Base-by-base conservation (phyloP, 2,113 vertebrate species). In the Cheilinus undulatus region DNA sequence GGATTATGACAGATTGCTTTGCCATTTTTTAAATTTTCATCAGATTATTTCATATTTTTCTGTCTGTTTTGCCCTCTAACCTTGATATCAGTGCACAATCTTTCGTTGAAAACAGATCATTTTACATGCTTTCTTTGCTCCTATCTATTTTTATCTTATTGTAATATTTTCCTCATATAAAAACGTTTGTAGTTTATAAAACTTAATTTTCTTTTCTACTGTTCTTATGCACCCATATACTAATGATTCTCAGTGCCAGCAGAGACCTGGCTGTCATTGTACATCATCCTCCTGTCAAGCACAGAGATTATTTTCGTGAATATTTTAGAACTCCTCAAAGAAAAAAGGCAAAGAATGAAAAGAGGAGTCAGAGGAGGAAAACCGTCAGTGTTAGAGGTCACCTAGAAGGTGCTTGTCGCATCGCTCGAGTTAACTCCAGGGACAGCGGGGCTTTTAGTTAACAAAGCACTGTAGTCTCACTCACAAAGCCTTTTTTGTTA, bases 401-500 rank as follows among this genome's bases (percentile, higher is more conserved):
- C 27, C 27, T 30, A 53, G 60, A 90, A 73, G 89, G 80, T 79
- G 76, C 56, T 59, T 81, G 53, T 80, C 69, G 68, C 81, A 80
- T 78, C 57, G 45, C 67, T 77, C 56, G 85, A 80, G 73, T 84
- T 84, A 78, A 82, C 85, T 84, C 69, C 60, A 51, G 62, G 74
- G 80, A 76, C 73, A 78, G 77, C 66, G 8, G 58, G 54, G 69
- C 87, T 89, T 88, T 85, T 83, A 83, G 88, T 88, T 89, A 88
- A 84, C 88, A 85, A 85, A 89, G 84, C 69, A 46, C 78, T 83
- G 73, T 76, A 85, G 65, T 73, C 76, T 49, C 22, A 42, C 76
- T 87, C 83, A 77, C 79, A 85, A 85, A 86, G 88, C 83, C 65
- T 86, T 86, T 75, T 77, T 92, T 86, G 70, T 80, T 61, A 61